Base-by-base conservation (phyloP, 2,113 vertebrate genomes). In the Coptodon bakossiorum region DNA sequence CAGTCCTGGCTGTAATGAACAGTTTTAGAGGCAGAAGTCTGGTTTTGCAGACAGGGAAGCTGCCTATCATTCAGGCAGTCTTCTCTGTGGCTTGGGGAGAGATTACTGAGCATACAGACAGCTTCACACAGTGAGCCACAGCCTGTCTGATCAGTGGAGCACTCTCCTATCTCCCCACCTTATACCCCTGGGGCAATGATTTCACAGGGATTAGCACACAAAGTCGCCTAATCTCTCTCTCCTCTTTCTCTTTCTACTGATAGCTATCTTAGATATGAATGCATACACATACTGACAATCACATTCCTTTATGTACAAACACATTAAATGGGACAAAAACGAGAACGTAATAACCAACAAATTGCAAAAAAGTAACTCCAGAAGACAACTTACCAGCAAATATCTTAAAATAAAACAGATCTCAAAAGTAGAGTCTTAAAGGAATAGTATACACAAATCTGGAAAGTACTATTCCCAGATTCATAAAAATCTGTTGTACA, bases 191-290 rank as follows among this genome's bases (percentile, higher is more conserved):
- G 85, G 90, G 90, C 89, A 90, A 36, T 91, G 91, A 92, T 94
- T 95, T 95, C 89, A 94, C 92, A 93, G 86, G 89, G 91, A 94
- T 94, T 94, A 95, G 83, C 73, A 53, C 91, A 90, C 85, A 93
- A 94, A 93, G 89, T 94, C 86, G 24, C 88, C 89, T 94, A 91
- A 95, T 93, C 93, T 94, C 92, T 92, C 91, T 84, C 90, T 92
- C 85, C 48, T 87, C 86, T 78, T 78, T 90, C 90, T 90, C 82
- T 84, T 54, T 88, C 91, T 85, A 90, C 92, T 89, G 93, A 94
- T 92, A 89, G 81, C 85, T 88, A 84, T 92, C 92, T 87, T 68
- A 76, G 53, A 93, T 82, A 78, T 57, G 31, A 82, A 63, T 40
- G 2, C 76, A 57, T 88, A 85, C 66, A 66, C 38, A 50, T 16